Evolutionary conservation across 2,797 vertebrate genomes (phyloP).

Genomic region (Molossus alvarezi): DNA sequence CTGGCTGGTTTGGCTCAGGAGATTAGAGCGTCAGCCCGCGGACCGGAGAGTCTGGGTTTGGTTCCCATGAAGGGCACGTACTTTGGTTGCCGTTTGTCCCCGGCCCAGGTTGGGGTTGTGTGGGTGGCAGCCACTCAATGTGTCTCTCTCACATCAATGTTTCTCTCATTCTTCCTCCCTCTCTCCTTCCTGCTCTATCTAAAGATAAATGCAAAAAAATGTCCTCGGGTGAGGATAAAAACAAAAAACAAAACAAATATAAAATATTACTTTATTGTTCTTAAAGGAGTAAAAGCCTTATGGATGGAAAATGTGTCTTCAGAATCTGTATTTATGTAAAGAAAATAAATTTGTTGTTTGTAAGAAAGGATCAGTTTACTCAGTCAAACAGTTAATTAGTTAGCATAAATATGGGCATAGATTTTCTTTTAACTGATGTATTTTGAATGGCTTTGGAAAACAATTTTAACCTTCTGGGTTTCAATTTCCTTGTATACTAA

Average conservation of each 20-base stretch:
- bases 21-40: too few relatives aligned
- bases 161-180: too few relatives aligned
- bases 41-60: too few relatives aligned
- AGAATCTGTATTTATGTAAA: not conserved
- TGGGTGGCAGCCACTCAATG: too few relatives aligned
- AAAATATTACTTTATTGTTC: not conserved
- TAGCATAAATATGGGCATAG: not conserved
- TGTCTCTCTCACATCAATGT: too few relatives aligned
- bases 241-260: not conserved
- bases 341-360: conserved; percentile 35
- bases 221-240: too few relatives aligned
- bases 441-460: conserved; percentile 17
- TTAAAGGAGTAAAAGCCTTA: not conserved
- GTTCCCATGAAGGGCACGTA: too few relatives aligned
- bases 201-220: too few relatives aligned
- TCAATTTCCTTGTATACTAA: not conserved
- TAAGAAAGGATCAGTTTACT: conserved; percentile 4
- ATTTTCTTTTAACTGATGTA: not conserved
- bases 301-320: not conserved
- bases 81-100: too few relatives aligned
- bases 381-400: not conserved
- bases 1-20: too few relatives aligned
- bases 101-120: too few relatives aligned
- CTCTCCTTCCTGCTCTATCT: too few relatives aligned
- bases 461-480: not conserved